These are phyloP conservation scores for Hydractinia echinata DNA, from an alignment of 30 jellyfish, hydroid and myxozoan species.

Conservation along the genomic window DNA sequence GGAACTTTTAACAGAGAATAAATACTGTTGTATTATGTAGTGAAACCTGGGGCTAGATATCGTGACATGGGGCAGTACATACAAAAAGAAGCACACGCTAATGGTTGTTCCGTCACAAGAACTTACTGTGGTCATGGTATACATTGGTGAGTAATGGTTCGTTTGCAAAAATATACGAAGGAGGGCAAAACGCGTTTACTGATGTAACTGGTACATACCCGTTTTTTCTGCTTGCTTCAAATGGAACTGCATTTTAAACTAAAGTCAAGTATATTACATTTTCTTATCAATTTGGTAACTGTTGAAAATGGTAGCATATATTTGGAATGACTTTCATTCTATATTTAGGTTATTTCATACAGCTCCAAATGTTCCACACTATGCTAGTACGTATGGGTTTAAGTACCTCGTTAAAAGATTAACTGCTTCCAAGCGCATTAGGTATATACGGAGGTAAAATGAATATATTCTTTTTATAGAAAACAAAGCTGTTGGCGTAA, in stretches of 20 bases:
- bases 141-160: constrained; percentile 33
- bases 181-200: neutral
- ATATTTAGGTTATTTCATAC: constrained; percentile 77
- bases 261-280: no score
- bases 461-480: constrained; percentile 38
- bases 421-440: neutral
- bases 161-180: neutral
- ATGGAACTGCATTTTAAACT: no score
- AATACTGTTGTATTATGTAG: constrained; percentile 31
- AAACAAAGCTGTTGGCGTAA: constrained; percentile 90
- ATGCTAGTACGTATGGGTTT: constrained; percentile 68
- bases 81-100: constrained; percentile 85
- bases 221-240: neutral
- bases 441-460: neutral
- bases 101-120: constrained; percentile 88
- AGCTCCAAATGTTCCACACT: constrained; percentile 92
- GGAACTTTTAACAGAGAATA: neutral
- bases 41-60: constrained; percentile 93
- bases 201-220: neutral
- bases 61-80: constrained; percentile 86
- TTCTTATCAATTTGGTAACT: no score
- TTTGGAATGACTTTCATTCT: neutral
- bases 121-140: constrained; percentile 97
- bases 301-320: no score
- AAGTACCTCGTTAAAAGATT: neutral